Evolutionary conservation across 2,888 invertebrate species (phyloP).

Genomic region (Petrolisthes manimaculis): DNA sequence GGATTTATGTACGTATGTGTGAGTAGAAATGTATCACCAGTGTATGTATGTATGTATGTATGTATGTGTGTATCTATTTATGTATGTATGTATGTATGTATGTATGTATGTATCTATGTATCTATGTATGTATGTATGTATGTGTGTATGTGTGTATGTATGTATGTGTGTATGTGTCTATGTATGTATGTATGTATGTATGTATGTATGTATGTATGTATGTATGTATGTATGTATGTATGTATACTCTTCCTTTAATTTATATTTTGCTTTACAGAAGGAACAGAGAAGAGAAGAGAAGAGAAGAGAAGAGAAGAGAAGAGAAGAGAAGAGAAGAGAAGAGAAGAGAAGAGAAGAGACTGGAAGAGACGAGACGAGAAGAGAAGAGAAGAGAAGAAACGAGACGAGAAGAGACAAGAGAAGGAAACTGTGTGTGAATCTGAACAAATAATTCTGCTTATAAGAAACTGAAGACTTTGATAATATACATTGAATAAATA

Average conservation of each 20-base stretch:
- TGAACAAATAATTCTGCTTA: background rate
- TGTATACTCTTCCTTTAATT: background rate
- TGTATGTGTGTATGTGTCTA: constrained; percentile 17
- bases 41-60: background rate
- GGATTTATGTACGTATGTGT: background rate
- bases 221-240: constrained; percentile 16
- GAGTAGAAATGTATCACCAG: background rate
- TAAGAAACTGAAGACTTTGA: background rate
- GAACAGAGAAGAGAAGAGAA: background rate
- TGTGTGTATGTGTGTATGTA: constrained; percentile 15
- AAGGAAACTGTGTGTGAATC: background rate
- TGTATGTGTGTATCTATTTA: background rate
- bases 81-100: background rate
- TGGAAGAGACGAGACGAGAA: background rate
- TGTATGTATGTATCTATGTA: constrained; percentile 4
- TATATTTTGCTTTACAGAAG: background rate
- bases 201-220: constrained; percentile 12
- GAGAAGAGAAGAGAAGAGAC: background rate
- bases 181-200: constrained; percentile 28
- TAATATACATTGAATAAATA: background rate
- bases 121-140: constrained; percentile 19
- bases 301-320: background rate
- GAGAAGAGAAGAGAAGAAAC: background rate
- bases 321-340: background rate
- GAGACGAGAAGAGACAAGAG: background rate